phyloP scores from a whole-genome alignment of 2,113 vertebrate species.

The Microtus ochrogaster region DNA sequence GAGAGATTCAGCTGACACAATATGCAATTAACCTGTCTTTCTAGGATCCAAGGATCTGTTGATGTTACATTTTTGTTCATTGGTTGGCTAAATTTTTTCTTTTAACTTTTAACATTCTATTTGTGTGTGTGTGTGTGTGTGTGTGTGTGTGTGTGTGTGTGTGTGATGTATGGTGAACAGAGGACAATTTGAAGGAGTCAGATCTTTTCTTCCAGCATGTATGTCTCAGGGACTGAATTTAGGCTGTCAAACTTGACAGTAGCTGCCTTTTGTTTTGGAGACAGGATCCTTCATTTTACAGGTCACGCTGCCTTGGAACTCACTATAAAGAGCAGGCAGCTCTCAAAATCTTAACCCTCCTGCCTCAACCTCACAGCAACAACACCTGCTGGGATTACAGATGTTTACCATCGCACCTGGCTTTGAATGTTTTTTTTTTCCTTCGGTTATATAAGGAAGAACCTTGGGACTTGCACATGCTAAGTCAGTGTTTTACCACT shows the following conservation, averaged over 20 bases:
- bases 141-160: not conserved
- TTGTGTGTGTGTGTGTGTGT: not conserved
- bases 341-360: not conserved
- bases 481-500: not conserved
- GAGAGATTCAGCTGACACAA: constrained; percentile 11
- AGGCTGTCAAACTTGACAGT: not conserved
- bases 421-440: not conserved
- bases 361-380: not conserved
- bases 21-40: constrained; percentile 4
- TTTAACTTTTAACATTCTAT: not conserved
- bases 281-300: not conserved
- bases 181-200: not conserved
- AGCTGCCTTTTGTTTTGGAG: not conserved
- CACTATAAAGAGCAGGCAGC: not conserved
- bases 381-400: not conserved
- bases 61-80: not conserved
- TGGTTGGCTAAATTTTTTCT: not conserved
- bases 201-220: not conserved
- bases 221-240: not conserved
- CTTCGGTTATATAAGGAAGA: not conserved
- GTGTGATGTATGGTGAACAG: too few species aligned
- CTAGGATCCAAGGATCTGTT: not conserved
- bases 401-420: not conserved
- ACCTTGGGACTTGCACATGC: not conserved
- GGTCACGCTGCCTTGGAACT: not conserved